Conservation (phyloP, 2,888 invertebrate species). For the Camptogramma bilineatum region DNA sequence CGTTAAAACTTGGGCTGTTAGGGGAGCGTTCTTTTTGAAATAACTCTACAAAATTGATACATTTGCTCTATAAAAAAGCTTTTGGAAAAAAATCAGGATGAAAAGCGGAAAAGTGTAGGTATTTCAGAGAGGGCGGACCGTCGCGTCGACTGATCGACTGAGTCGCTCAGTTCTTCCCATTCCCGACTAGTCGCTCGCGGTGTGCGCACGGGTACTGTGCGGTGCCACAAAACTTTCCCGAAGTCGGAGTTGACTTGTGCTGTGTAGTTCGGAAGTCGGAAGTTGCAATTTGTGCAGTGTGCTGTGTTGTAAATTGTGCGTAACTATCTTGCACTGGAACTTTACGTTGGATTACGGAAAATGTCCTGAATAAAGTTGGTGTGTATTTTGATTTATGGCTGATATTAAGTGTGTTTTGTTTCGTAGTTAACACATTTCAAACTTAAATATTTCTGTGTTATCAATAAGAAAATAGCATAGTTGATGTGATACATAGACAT, state of each 20-base stretch:
- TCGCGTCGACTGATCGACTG: conserved; percentile 14
- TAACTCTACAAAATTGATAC: conserved; percentile 5
- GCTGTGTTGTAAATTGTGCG: conserved; percentile 43
- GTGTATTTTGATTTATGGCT: conserved; percentile 12
- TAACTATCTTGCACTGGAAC: conserved; percentile 41
- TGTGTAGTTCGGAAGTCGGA: conserved; percentile 56
- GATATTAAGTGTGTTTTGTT: not conserved
- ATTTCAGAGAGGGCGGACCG: conserved; percentile 25
- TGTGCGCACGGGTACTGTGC: conserved; percentile 31
- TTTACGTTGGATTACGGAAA: conserved; percentile 42
- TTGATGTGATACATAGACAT: no score
- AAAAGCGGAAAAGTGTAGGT: conserved; percentile 8
- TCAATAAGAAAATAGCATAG: not conserved
- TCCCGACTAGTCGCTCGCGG: conserved; percentile 32
- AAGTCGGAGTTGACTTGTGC: conserved; percentile 31
- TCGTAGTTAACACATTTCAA: not conserved
- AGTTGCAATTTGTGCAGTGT: conserved; percentile 62
- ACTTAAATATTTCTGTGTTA: not conserved
- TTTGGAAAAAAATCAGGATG: not conserved
- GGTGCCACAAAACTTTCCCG: conserved; percentile 37
- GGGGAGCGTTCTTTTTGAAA: conserved; percentile 2
- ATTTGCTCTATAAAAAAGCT: not conserved
- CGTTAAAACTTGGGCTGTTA: conserved; percentile 9
- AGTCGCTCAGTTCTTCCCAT: conserved; percentile 21
- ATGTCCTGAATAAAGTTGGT: conserved; percentile 35